These are phyloP conservation scores for Pammene aurita DNA, from an alignment of 2,888 invertebrate species.

Conservation along the genomic window DNA sequence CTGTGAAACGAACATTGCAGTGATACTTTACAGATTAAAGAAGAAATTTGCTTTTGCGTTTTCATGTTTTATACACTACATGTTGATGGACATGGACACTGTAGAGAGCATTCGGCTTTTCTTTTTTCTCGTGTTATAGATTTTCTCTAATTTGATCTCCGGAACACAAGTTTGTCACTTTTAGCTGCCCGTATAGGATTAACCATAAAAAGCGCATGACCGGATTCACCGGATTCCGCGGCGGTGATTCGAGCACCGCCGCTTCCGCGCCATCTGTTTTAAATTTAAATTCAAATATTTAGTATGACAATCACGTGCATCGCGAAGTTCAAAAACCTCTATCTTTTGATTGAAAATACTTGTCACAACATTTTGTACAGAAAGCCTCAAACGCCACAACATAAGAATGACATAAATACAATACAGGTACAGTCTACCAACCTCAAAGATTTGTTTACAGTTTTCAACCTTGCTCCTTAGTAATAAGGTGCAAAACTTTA, in stretches of 20 bases:
- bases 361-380: constrained; percentile 11
- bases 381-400: neutral
- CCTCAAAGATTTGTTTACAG: no score
- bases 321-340: constrained; percentile 55
- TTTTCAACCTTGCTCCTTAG: no score
- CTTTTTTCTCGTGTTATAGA: neutral
- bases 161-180: constrained; percentile 2
- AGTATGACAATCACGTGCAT: constrained; percentile 49
- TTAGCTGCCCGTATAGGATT: constrained; percentile 27
- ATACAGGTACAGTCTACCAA: no score
- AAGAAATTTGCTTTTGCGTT: no score
- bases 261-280: constrained; percentile 40
- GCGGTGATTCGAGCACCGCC: constrained; percentile 24
- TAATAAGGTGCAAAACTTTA: no score
- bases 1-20: no score
- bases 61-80: no score
- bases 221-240: constrained; percentile 38
- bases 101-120: no score
- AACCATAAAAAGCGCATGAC: constrained; percentile 31
- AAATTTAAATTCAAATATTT: constrained; percentile 50
- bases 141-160: neutral
- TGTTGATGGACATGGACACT: no score
- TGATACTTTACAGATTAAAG: no score
- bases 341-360: constrained; percentile 47
- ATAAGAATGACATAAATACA: no score